Conservation (phyloP, 2,797 vertebrate genomes). For the Centropyge bicolor region DNA sequence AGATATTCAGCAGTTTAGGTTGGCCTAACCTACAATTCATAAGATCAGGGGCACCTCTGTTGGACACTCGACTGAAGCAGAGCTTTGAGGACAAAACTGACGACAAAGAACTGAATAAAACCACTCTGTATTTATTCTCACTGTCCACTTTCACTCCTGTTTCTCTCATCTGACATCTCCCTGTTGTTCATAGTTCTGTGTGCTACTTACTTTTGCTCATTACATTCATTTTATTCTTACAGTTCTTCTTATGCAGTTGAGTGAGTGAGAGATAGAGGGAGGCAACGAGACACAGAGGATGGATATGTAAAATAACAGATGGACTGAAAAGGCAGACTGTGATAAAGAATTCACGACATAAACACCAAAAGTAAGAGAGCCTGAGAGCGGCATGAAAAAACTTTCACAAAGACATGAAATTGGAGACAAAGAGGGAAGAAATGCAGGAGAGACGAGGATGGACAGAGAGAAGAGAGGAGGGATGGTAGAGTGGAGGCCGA, state of each 20-base stretch:
- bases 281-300: neutral
- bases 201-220: no score
- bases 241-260: neutral
- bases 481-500: neutral
- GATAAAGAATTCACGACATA: slow-evolving; percentile 1
- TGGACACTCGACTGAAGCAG: slow-evolving; percentile 33
- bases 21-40: slow-evolving; percentile 12
- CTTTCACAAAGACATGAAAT: slow-evolving; percentile 25
- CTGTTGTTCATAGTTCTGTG: neutral
- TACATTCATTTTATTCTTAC: neutral
- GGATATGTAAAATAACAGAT: neutral
- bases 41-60: slow-evolving; percentile 5
- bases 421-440: slow-evolving; percentile 14
- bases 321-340: neutral
- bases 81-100: slow-evolving; percentile 8
- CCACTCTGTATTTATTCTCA: neutral
- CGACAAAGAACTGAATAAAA: slow-evolving; percentile 32
- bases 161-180: slow-evolving; percentile 18
- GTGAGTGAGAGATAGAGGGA: neutral
- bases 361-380: neutral
- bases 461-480: slow-evolving; percentile 8
- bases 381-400: slow-evolving; percentile 14
- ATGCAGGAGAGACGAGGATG: slow-evolving; percentile 6
- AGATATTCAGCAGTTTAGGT: slow-evolving; percentile 9
- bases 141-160: slow-evolving; percentile 16